Evolutionary conservation across 2,113 vertebrate genomes (phyloP).

Genomic region (Desmodus rotundus): DNA sequence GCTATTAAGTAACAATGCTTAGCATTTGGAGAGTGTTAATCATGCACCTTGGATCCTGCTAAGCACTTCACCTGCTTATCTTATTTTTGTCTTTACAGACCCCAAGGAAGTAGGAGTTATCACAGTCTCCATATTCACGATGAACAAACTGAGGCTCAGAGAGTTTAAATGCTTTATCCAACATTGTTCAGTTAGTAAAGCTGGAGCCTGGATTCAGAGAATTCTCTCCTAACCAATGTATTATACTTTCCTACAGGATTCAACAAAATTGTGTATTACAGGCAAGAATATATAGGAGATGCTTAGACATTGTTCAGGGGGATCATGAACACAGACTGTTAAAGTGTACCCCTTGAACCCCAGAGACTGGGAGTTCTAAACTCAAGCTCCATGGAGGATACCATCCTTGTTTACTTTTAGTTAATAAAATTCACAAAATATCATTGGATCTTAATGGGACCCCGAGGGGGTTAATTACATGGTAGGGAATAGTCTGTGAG

Average conservation of each 20-base stretch:
- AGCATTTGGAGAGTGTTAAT: not conserved
- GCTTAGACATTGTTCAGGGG: rapidly evolving
- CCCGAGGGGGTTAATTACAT: slow-evolving; percentile 65
- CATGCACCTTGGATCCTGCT: not conserved
- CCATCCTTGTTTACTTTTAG: not conserved
- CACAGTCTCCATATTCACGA: not conserved
- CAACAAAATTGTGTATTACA: not conserved
- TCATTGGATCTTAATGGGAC: slow-evolving; percentile 59
- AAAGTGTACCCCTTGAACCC: not conserved
- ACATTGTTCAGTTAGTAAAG: not conserved
- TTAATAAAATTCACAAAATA: slow-evolving; percentile 63
- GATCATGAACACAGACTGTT: rapidly evolving
- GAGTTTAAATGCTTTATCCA: not conserved
- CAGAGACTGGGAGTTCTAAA: not conserved
- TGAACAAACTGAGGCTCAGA: not conserved
- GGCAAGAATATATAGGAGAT: not conserved
- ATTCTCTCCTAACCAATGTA: not conserved
- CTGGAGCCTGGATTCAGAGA: not conserved
- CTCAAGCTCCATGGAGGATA: not conserved
- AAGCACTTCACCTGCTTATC: rapidly evolving
- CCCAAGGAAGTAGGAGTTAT: not conserved
- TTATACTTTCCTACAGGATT: not conserved
- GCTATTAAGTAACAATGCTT: not conserved
- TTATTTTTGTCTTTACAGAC: too few relatives aligned
- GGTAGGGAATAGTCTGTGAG: slow-evolving; percentile 6